Evolutionary conservation across 1,140 invertebrate genomes (phyloP), one percentile per base, ranked within the genome.

Genomic region (Thaumetopoea pityocampa): DNA sequence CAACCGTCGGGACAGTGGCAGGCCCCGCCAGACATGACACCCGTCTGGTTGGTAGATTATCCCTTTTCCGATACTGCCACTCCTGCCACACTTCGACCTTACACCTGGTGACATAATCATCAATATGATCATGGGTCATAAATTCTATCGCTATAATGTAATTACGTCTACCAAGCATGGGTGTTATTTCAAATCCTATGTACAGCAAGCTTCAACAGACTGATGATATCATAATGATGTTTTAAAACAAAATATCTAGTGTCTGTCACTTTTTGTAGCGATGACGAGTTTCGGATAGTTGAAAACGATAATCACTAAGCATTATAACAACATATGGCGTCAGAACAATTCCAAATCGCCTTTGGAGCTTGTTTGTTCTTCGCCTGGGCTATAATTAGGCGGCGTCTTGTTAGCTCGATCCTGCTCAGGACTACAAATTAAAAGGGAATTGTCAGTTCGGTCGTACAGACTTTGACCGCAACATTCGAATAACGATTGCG

Each of bases 401-500:
- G 66, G 64, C 54, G 48, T 66, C 72, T 81, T 77, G 76, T 82
- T 80, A 82, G 65, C 61, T 53, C 61, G 57, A 66, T 72, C 63
- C 56, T 76, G 76, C 55, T 64, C 74, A 72, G 66, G 60, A 68
- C 71, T 79, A 54, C 27, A 81, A 77, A 81, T 83, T 83, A 83
- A 81, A 78, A 71, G 71, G 64, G 70, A 71, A 77, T 72, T 57
- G 62, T 53, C 55, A 51, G 67, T 41, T 55, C 60, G 54, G 56
- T 51, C 47, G 40, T 38, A 22, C 41, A 47, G 38, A 55, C 45
- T 51, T 55, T 61, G 36, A 79, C 76, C 78, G 61, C 67, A 67
- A 61, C 63, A 52, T 65, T 66, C 70, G 66, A 77, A 76, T 80
- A 79, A 81, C 77, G 63, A 83, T 76, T 83, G 77, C 74, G 72